Evolutionary conservation across 1,140 invertebrate species (phyloP).

Genomic region (Drosophila busckii): DNA sequence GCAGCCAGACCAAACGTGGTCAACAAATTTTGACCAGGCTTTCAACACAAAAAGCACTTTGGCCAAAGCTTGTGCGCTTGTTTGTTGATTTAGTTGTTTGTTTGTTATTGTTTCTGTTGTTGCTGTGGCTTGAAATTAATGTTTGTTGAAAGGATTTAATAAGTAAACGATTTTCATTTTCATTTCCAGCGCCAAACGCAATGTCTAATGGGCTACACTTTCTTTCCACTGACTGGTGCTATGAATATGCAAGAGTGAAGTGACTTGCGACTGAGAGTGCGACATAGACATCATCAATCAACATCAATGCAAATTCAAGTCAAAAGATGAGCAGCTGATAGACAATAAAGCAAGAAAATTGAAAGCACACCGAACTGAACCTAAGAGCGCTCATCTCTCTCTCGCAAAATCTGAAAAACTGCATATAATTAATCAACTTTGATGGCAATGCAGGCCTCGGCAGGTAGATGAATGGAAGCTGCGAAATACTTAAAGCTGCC

Average conservation of each 20-base stretch:
- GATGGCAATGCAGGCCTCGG: constrained; percentile 5
- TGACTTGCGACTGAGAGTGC: too few species aligned
- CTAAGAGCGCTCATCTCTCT: too few species aligned
- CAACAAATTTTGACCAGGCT: constrained; percentile 27
- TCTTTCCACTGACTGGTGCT: not conserved
- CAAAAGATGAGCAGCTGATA: constrained; percentile 33
- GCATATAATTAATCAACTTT: constrained; percentile 30
- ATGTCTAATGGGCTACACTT: constrained; percentile 20
- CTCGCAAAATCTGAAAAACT: too few species aligned
- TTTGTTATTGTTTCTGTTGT: constrained; percentile 42
- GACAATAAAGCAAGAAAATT: constrained; percentile 34
- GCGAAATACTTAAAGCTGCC: too few species aligned
- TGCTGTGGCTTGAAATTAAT: constrained; percentile 66
- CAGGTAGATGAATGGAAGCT: too few species aligned
- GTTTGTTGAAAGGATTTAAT: constrained; percentile 71
- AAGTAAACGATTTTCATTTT: constrained; percentile 71
- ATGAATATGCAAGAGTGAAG: not conserved
- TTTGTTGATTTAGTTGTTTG: constrained; percentile 42
- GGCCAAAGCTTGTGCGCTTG: constrained; percentile 2
- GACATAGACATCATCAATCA: constrained; percentile 39
- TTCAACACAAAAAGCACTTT: constrained; percentile 61
- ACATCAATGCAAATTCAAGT: constrained; percentile 41
- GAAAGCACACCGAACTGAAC: constrained; percentile 5
- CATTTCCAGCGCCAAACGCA: constrained; percentile 16
- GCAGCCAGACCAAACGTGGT: constrained; percentile 8